Evolutionary conservation across 2,888 invertebrate genomes (phyloP), one percentile per base, ranked within the genome.

Genomic region (Minunthozetes semirufus): DNA sequence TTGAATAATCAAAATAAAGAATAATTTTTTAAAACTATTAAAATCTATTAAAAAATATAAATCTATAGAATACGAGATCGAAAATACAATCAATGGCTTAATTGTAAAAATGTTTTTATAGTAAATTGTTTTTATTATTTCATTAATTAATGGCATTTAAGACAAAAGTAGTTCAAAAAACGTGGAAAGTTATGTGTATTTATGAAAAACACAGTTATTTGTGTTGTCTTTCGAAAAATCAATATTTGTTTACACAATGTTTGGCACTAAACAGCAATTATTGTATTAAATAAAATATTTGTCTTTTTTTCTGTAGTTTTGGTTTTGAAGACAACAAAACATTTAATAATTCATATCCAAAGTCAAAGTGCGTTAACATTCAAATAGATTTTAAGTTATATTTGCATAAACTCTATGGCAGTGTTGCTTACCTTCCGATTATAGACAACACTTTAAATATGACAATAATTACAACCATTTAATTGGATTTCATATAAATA

Each of bases 221-320:
- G n/a, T 53, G 4, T 19, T 53, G 6, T 11, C n/a, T 48, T 48
- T 42, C 13, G 42, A 42, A 50, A 53, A 53, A 53, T 53, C 53
- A 53, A 53, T 53, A 53, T 53, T 53, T n/a, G n/a, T n/a, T n/a
- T n/a, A n/a, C n/a, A n/a, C n/a, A n/a, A n/a, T 53, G 53, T 53
- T 53, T 53, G 53, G 53, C 53, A 53, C 53, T 53, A 53, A 53
- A 53, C 53, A 53, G 53, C 53, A 53, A 53, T 53, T 42, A 42
- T 42, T 53, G 22, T 53, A 53, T n/a, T 53, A 48, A 48, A 48
- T 22, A 53, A n/a, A 53, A 53, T 53, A 53, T 53, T 53, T 53
- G 53, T 53, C 22, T 42, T 53, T 19, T 22, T 22, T 22, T 19
- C 4, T 53, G n/a, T n/a, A n/a, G n/a, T n/a, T n/a, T n/a, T n/a